These are phyloP conservation scores for Lissocephala sabroskyi DNA, from an alignment of 2,888 invertebrate species.

Conservation along the genomic window DNA sequence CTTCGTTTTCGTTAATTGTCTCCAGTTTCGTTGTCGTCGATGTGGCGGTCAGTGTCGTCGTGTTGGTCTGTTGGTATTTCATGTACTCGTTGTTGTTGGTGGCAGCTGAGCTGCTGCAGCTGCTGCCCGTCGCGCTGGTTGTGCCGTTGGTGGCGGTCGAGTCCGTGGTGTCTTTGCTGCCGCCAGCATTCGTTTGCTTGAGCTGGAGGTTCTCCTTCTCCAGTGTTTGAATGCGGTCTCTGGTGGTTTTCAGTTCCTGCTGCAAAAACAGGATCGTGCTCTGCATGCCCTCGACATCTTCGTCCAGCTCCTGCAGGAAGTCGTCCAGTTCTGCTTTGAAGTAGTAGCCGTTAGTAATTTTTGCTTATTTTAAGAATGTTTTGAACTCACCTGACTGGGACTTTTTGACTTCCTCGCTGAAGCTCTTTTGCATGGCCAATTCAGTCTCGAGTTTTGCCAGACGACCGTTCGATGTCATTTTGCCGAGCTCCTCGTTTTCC, in stretches of 20 bases:
- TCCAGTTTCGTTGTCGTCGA: conserved; percentile 43
- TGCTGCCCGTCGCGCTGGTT: conserved; percentile 16
- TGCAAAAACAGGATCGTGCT: conserved; percentile 95
- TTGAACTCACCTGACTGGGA: conserved; percentile 89
- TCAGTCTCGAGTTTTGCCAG: conserved; percentile 97
- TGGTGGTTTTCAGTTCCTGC: conserved; percentile 90
- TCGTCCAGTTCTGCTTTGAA: conserved; percentile 86
- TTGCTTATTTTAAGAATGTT: no score
- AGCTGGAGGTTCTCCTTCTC: conserved; percentile 75
- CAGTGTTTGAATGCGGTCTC: conserved; percentile 78
- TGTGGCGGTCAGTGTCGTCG: conserved; percentile 6
- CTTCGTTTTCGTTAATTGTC: conserved; percentile 57
- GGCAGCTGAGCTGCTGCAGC: no score
- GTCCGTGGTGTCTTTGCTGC: conserved; percentile 24
- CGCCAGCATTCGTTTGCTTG: conserved; percentile 37
- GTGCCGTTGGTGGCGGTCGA: conserved; percentile 35
- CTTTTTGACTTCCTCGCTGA: conserved; percentile 96
- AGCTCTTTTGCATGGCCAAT: conserved; percentile 93
- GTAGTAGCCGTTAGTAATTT: background rate
- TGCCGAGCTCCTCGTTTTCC: conserved; percentile 97
- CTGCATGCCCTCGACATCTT: conserved; percentile 99
- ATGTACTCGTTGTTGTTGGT: conserved; percentile 27
- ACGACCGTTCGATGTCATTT: conserved; percentile 94
- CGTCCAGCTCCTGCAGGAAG: conserved; percentile 95
- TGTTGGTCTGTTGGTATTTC: conserved; percentile 21